Conservation (phyloP, 2,888 invertebrate species). For the Pinctada fucata region DNA sequence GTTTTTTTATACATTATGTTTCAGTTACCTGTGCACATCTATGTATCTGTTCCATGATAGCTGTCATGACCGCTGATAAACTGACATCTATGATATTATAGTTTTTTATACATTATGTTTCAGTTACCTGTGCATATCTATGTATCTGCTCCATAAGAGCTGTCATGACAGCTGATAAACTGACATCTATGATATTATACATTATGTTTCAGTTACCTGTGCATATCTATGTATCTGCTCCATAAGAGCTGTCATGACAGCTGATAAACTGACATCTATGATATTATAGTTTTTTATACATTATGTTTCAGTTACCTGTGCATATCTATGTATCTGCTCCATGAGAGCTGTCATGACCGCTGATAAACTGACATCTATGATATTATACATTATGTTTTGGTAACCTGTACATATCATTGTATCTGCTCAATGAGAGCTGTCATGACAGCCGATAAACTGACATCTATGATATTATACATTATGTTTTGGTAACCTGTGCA, state of each 20-base stretch:
- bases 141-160: conserved; percentile 97
- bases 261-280: conserved; percentile 86
- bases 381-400: no score
- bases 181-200: conserved; percentile 94
- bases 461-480: no score
- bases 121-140: conserved; percentile 85
- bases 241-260: conserved; percentile 96
- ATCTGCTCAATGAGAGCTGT: no score
- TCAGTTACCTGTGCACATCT: conserved; percentile 84
- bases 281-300: no score
- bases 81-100: conserved; percentile 92
- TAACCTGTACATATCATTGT: no score
- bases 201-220: conserved; percentile 78
- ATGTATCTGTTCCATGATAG: conserved; percentile 96
- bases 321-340: conserved; percentile 89
- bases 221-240: conserved; percentile 98
- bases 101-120: neutral
- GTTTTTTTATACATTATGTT: no score
- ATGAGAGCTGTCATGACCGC: no score
- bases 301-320: conserved; percentile 76
- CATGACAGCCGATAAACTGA: no score
- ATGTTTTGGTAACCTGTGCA: no score
- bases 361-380: no score
- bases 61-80: conserved; percentile 97
- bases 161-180: conserved; percentile 97